Base-by-base conservation (phyloP, 2,888 invertebrate species). In the Idaea biselata region DNA sequence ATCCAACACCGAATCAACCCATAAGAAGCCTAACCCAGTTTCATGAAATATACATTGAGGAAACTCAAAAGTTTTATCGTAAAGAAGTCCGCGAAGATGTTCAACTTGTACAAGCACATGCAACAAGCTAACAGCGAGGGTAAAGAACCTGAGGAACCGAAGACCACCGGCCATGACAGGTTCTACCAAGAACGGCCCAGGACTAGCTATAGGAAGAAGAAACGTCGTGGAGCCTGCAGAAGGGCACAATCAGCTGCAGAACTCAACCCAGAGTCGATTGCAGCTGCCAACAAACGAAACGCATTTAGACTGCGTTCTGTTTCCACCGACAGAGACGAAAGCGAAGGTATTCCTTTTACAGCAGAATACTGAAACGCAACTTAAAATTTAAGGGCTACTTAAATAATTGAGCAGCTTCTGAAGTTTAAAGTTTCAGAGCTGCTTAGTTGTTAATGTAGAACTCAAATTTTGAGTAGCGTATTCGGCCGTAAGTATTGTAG, bases 131-230 rank as follows among this genome's bases (percentile, higher is more conserved):
- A 93, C 61, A 93, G 89, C 25, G 93, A 94, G 16, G 92, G 89
- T 5, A 94, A 89, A 73, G 93, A 92, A 31, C 88, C 81, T 70
- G 94, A 87, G 68, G 93, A 89, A 70, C 83, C 93, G 0, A 94
- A 95, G 76, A 95, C 95, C 1, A 97, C 96, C 7, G 97, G 97
- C 0, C 97, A 97, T 76, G 97, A 97, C 77, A 93, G 96, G 73
- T 97, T 96, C 81, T 96, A 96, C 75, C 95, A 96, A 78, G 95
- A 95, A 64, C 78, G 96, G 0, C 93, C 94, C 0, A 80, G 93
- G 66, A 86, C 91, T 0, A 93, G 89, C 62, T 93, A 90, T 32
- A 86, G 89, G 76, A 91, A 92, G 83, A 93, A 91, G 80, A 94
- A 94, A 80, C 93, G 91, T 57, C 91, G 90, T 44, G 93, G 93